Evolutionary conservation across 2,888 invertebrate species (phyloP).

Genomic region (Bugulina stolonifera): DNA sequence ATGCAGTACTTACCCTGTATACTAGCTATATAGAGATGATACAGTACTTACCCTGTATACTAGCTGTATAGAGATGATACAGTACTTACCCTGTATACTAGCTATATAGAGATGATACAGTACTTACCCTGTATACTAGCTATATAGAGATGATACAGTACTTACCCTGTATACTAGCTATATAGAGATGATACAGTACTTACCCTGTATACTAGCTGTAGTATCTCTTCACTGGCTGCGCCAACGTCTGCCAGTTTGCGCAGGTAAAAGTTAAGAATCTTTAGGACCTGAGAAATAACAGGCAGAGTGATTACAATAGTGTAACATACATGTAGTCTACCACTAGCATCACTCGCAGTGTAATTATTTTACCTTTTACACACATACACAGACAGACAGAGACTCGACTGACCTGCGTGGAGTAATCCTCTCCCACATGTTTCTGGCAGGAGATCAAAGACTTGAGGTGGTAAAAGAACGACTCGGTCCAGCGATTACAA

Average conservation of each 20-base stretch:
- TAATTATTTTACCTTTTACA: too few species aligned
- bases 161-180: too few species aligned
- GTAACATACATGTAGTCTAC: neutral
- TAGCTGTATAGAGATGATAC: too few species aligned
- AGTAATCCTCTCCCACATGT: neutral
- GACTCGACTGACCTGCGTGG: neutral
- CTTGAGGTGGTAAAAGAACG: slow-evolving; percentile 23
- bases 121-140: too few species aligned
- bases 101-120: too few species aligned
- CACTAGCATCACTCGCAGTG: neutral
- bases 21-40: too few species aligned
- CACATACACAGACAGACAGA: too few species aligned
- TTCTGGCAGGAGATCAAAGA: neutral
- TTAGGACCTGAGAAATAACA: neutral
- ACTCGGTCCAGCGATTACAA: neutral
- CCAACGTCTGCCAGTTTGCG: neutral
- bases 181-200: too few species aligned
- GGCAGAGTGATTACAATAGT: neutral
- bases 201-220: neutral
- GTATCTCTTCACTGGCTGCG: neutral
- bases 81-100: too few species aligned
- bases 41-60: too few species aligned
- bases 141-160: too few species aligned
- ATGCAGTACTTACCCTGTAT: too few species aligned
- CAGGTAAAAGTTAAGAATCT: neutral